These are phyloP conservation scores for Plutella xylostella DNA, from an alignment of 2,888 invertebrate species.

Conservation along the genomic window DNA sequence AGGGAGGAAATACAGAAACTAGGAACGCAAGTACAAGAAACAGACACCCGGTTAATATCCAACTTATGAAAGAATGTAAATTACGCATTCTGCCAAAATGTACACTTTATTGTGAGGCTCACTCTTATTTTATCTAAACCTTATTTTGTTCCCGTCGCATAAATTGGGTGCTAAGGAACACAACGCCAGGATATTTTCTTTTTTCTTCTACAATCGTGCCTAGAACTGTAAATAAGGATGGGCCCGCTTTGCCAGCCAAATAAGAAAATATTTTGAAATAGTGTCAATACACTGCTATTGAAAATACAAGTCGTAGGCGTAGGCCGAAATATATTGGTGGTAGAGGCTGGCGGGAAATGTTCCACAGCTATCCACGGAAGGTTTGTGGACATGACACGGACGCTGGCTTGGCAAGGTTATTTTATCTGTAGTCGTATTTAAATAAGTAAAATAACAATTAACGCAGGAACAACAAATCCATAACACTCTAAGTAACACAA, in stretches of 20 bases:
- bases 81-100: constrained; percentile 31
- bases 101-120: constrained; percentile 32
- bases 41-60: no score
- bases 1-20: no score
- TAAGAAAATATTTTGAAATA: constrained; percentile 13
- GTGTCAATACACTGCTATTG: constrained; percentile 2
- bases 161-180: constrained; percentile 60
- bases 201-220: constrained; percentile 58
- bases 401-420: no score
- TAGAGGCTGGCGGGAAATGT: no score
- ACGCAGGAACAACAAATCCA: no score
- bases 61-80: constrained; percentile 37
- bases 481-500: no score
- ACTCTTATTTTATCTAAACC: constrained; percentile 63
- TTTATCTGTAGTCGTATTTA: no score
- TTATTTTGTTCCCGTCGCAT: constrained; percentile 63
- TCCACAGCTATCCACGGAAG: no score
- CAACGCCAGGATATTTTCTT: constrained; percentile 64
- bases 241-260: constrained; percentile 17
- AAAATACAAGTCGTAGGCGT: not conserved
- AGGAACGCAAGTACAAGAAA: no score
- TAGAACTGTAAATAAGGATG: constrained; percentile 56
- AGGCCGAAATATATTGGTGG: not conserved
- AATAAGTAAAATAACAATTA: no score
- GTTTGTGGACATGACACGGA: no score